Evolutionary conservation across 2,888 invertebrate genomes (phyloP).

Genomic region (Synergus gifuensis): DNA sequence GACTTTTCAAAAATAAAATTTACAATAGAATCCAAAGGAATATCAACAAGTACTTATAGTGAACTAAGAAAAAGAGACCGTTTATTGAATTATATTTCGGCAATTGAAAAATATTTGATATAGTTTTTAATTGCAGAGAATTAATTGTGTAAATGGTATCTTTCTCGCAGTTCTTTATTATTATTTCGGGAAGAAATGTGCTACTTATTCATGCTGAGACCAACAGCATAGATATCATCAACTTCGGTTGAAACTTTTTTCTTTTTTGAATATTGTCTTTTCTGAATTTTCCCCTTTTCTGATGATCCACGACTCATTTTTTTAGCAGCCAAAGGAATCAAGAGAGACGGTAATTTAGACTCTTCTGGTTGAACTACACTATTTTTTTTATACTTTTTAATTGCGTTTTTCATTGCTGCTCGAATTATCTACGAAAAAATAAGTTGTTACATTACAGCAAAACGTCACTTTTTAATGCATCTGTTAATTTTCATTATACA

Average conservation of each 20-base stretch:
- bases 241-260: conserved; percentile 62
- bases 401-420: conserved; percentile 65
- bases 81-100: not conserved
- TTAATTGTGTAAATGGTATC: not conserved
- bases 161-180: not conserved
- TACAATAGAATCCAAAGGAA: conserved; percentile 31
- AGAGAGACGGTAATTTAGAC: conserved; percentile 54
- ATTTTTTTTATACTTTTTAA: conserved; percentile 68
- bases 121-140: not conserved
- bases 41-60: conserved; percentile 12
- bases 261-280: conserved; percentile 59
- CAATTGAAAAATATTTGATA: not conserved
- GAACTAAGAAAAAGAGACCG: not conserved
- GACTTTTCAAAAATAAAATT: conserved; percentile 34
- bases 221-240: conserved; percentile 71
- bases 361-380: conserved; percentile 54
- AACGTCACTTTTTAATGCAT: not conserved
- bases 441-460: not conserved
- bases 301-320: conserved; percentile 51
- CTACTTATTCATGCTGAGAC: conserved; percentile 65
- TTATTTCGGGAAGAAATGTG: not conserved
- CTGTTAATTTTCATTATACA: not conserved
- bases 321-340: conserved; percentile 51
- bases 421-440: conserved; percentile 61
- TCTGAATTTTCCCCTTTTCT: conserved; percentile 60